These are phyloP conservation scores for Rhinolophus ferrumequinum DNA, from an alignment of 2,113 vertebrate species.

Conservation along the genomic window DNA sequence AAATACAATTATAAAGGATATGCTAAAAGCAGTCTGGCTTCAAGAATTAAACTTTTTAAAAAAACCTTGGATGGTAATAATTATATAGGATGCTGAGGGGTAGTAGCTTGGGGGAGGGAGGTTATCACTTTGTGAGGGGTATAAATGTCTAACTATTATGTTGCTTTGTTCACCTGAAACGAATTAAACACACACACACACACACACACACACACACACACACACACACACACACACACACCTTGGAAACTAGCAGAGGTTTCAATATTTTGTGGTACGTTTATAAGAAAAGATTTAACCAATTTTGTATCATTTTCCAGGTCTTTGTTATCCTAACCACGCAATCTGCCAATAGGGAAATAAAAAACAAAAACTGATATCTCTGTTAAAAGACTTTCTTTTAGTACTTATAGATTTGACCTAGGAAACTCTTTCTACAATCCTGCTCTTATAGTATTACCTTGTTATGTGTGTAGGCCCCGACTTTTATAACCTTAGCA, in stretches of 20 bases:
- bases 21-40: not conserved
- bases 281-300: not conserved
- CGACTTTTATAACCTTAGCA: slow-evolving; percentile 60
- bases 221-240: too few species aligned
- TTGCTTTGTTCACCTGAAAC: too few species aligned
- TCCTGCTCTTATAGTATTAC: slow-evolving; percentile 25
- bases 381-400: not conserved
- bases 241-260: not conserved
- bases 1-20: not conserved
- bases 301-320: not conserved
- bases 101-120: too few species aligned
- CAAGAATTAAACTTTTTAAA: not conserved
- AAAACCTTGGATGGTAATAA: not conserved
- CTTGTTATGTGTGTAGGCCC: slow-evolving; percentile 24
- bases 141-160: too few species aligned
- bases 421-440: not conserved
- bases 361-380: not conserved
- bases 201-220: too few species aligned
- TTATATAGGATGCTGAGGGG: too few species aligned
- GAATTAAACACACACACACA: too few species aligned
- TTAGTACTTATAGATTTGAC: slow-evolving; percentile 23
- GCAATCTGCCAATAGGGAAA: not conserved
- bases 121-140: too few species aligned
- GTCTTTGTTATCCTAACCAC: not conserved
- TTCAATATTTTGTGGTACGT: not conserved